Percentiles rank a stretch among this genome's conserved stretches.
phyloP scores from a whole-genome alignment of 2,797 vertebrate genomes.

The Hybognathus amarus region DNA sequence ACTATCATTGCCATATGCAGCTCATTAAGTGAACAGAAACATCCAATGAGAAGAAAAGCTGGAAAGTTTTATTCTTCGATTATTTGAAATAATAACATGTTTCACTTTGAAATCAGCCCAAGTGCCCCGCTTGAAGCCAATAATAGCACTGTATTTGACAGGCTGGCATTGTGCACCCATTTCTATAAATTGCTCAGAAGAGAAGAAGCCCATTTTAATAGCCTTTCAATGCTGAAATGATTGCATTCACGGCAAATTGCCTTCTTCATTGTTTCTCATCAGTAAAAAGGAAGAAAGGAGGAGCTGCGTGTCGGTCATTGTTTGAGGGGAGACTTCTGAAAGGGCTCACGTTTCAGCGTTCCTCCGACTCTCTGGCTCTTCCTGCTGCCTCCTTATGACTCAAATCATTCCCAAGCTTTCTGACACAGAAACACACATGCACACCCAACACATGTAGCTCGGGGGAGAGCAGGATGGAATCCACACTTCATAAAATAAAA shows the following conservation, averaged over 20 bases:
- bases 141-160: constrained; percentile 68
- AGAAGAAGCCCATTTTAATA: constrained; percentile 59
- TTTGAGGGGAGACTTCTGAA: constrained; percentile 21
- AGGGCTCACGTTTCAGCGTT: constrained; percentile 53
- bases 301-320: constrained; percentile 31
- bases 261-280: constrained; percentile 63
- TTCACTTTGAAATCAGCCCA: constrained; percentile 41
- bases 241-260: constrained; percentile 65
- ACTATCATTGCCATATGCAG: background rate
- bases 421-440: constrained; percentile 6
- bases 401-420: constrained; percentile 60
- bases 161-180: constrained; percentile 61
- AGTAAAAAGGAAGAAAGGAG: constrained; percentile 23
- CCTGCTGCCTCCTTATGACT: constrained; percentile 54
- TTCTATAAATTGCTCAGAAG: constrained; percentile 64
- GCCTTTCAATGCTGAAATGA: constrained; percentile 64
- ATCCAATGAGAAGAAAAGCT: background rate
- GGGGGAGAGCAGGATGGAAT: constrained; percentile 50
- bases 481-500: constrained; percentile 53
- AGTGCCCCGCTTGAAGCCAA: constrained; percentile 55
- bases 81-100: constrained; percentile 45
- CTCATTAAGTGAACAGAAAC: constrained; percentile 28
- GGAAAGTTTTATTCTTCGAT: constrained; percentile 20
- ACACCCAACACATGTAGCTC: constrained; percentile 35
- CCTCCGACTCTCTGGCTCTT: constrained; percentile 55